A percentile compares a stretch with the other conserved stretches of the same genome.
phyloP scores from a whole-genome alignment of 1,140 invertebrate genomes.

The Tigriopus japonicus region DNA sequence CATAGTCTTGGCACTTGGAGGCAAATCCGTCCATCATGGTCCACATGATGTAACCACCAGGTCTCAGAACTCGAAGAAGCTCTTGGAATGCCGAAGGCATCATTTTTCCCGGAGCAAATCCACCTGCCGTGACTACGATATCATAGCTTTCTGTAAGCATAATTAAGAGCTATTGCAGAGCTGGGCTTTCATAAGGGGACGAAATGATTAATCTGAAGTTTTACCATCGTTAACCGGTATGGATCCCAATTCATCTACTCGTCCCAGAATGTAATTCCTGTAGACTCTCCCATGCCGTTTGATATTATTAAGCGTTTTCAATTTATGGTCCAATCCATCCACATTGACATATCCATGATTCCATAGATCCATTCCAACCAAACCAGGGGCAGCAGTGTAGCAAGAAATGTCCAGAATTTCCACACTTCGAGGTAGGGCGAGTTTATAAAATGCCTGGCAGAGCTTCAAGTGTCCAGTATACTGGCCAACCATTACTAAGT shows the following conservation, averaged over 20 bases:
- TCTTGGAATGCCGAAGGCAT: neutral
- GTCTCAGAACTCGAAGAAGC: neutral
- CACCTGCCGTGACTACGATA: neutral
- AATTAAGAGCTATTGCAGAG: too few relatives aligned
- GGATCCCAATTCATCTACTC: neutral
- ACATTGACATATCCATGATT: constrained; percentile 1
- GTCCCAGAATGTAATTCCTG: neutral
- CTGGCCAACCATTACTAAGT: too few relatives aligned
- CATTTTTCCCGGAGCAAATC: neutral
- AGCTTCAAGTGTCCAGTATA: too few relatives aligned
- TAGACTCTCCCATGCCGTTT: neutral
- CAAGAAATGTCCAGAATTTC: too few relatives aligned
- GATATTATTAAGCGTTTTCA: neutral
- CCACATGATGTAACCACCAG: constrained; percentile 1
- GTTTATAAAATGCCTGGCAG: too few relatives aligned
- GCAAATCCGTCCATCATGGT: constrained; percentile 4
- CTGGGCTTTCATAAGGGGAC: too few relatives aligned
- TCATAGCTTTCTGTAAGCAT: too few relatives aligned
- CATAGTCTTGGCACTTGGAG: too few relatives aligned
- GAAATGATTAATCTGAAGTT: neutral
- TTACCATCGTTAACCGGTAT: neutral
- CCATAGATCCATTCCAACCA: neutral
- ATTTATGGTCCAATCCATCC: neutral
- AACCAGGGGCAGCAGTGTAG: neutral
- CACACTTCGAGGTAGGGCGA: too few relatives aligned